phyloP scores from a whole-genome alignment of 1,140 invertebrate genomes.

The Bombus difficillimus region DNA sequence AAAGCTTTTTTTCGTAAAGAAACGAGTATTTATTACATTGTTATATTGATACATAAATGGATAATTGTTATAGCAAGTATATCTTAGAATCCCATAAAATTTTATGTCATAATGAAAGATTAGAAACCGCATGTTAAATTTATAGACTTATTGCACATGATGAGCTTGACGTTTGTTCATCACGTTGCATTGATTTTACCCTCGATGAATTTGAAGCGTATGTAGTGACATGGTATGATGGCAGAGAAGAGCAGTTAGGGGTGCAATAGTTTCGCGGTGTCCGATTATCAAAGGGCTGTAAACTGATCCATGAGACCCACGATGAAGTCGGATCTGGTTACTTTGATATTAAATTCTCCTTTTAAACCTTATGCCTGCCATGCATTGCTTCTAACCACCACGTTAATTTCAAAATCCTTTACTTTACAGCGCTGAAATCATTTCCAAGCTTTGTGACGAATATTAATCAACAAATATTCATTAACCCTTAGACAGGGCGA shows the following conservation, averaged over 20 bases:
- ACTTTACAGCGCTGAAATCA: too few relatives aligned
- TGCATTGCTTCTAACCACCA: slow-evolving; percentile 18
- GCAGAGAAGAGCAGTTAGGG: slow-evolving; percentile 39
- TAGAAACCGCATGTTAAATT: not conserved
- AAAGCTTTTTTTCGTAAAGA: too few relatives aligned
- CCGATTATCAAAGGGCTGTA: slow-evolving; percentile 74
- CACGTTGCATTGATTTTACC: slow-evolving; percentile 38
- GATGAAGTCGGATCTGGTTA: slow-evolving; percentile 72
- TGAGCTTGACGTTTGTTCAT: not conserved
- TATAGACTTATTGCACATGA: not conserved
- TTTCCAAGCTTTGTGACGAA: not conserved
- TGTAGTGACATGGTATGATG: slow-evolving; percentile 9
- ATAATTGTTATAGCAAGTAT: too few relatives aligned
- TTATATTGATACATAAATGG: too few relatives aligned
- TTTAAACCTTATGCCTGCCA: slow-evolving; percentile 64
- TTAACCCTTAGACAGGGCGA: not conserved
- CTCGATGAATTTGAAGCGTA: slow-evolving; percentile 13
- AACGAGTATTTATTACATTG: not conserved
- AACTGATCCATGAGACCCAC: slow-evolving; percentile 67
- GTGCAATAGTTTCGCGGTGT: slow-evolving; percentile 72
- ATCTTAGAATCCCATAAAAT: too few relatives aligned
- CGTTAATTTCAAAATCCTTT: slow-evolving; percentile 24
- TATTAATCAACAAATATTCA: not conserved
- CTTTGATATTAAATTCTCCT: slow-evolving; percentile 76
- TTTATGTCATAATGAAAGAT: not conserved